Conservation (phyloP, 1,140 invertebrate species). For the Gryllus bimaculatus region DNA sequence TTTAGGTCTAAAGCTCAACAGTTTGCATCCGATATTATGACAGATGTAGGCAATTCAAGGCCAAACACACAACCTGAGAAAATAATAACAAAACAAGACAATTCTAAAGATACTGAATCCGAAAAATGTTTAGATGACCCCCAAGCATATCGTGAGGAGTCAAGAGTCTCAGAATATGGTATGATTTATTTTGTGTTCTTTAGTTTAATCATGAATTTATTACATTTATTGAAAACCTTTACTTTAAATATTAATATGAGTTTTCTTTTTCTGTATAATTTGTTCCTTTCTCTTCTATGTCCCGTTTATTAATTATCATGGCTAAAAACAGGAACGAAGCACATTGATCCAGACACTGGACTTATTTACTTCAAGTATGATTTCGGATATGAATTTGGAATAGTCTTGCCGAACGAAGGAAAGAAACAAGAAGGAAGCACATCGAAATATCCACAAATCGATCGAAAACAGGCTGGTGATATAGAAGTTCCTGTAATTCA, state of each 20-base stretch:
- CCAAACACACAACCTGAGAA: conserved; percentile 32
- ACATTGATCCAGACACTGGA: conserved; percentile 63
- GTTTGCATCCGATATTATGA: conserved; percentile 54
- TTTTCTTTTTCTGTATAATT: background rate
- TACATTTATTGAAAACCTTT: too few species aligned
- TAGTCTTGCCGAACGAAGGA: conserved; percentile 57
- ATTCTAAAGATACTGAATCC: conserved; percentile 33
- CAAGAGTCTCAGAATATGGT: conserved; percentile 59
- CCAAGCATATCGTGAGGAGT: conserved; percentile 59
- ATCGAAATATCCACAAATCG: conserved; percentile 36
- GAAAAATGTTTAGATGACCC: conserved; percentile 37
- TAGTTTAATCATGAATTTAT: background rate
- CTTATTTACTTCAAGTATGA: conserved; percentile 76
- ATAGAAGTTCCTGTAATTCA: conserved; percentile 54
- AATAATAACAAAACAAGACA: conserved; percentile 29
- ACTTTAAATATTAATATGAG: too few species aligned
- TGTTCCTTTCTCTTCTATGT: background rate
- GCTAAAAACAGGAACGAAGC: conserved; percentile 53
- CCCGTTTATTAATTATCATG: conserved; percentile 19
- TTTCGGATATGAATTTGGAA: conserved; percentile 71
- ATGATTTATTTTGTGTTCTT: conserved; percentile 29
- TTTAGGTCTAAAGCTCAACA: conserved; percentile 61
- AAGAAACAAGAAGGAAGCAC: conserved; percentile 33
- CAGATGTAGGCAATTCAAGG: conserved; percentile 42
- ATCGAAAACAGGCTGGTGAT: conserved; percentile 38